Conservation (phyloP, 64 coral and sea anemone species). For the Pocillopora damicornis region DNA sequence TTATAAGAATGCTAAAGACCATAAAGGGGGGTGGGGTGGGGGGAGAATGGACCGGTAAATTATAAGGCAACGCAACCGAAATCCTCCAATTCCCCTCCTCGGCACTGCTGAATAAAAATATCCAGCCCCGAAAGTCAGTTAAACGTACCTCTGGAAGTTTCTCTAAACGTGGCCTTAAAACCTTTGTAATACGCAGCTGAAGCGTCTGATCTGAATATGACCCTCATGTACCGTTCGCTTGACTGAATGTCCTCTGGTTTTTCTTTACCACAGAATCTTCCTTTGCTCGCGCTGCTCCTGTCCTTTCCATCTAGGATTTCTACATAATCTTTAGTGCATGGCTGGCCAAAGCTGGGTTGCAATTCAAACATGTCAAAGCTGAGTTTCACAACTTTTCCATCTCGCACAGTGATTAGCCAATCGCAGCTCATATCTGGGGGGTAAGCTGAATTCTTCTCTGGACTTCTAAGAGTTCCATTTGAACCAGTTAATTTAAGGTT, state of each 20-base stretch:
- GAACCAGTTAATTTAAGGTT: not conserved
- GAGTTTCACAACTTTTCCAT: conserved; percentile 34
- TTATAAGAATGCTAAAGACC: too few relatives aligned
- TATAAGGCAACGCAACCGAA: too few relatives aligned
- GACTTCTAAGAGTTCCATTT: conserved; percentile 29
- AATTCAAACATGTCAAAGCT: conserved; percentile 13
- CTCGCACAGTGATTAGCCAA: conserved; percentile 45
- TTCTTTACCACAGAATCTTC: not conserved
- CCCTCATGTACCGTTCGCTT: not conserved
- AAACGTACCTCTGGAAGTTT: too few relatives aligned
- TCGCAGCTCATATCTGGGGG: conserved; percentile 47
- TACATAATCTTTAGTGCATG: not conserved
- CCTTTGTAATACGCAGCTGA: not conserved
- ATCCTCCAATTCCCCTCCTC: too few relatives aligned
- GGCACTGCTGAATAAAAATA: too few relatives aligned
- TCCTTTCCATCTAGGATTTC: not conserved
- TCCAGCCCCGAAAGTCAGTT: too few relatives aligned
- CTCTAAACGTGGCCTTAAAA: not conserved
- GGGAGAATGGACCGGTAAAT: too few relatives aligned
- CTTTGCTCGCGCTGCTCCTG: not conserved
- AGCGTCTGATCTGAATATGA: not conserved
- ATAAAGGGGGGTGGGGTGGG: too few relatives aligned
- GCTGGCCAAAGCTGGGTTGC: not conserved
- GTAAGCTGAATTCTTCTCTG: not conserved
- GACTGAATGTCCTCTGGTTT: not conserved